A percentile compares a stretch with the other conserved stretches of the same genome.
These are phyloP conservation scores for Drosophila nigricruria DNA, from an alignment of 2,888 invertebrate species.

Conservation along the genomic window DNA sequence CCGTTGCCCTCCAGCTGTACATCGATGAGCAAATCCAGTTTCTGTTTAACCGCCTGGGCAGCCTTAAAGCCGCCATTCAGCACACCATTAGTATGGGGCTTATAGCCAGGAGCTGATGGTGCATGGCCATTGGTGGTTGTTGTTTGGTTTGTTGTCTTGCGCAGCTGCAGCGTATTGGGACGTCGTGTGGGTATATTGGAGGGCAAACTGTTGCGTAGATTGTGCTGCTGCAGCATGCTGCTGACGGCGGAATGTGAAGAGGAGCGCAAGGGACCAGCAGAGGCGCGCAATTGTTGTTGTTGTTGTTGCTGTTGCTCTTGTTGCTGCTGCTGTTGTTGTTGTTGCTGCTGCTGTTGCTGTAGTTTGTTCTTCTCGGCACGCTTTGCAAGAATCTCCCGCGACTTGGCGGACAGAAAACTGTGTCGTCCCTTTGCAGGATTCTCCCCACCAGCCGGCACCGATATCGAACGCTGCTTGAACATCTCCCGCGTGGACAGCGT, in stretches of 20 bases:
- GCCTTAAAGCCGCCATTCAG: slow-evolving; percentile 73
- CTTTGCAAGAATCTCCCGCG: slow-evolving; percentile 84
- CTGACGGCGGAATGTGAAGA: slow-evolving; percentile 81
- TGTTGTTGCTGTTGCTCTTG: slow-evolving; percentile 55
- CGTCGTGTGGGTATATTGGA: slow-evolving; percentile 84
- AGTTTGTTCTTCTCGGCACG: slow-evolving; percentile 84
- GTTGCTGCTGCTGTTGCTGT: slow-evolving; percentile 74
- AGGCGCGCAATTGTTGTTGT: slow-evolving; percentile 59
- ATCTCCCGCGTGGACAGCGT: slow-evolving; percentile 83
- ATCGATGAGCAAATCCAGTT: slow-evolving; percentile 83
- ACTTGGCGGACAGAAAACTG: slow-evolving; percentile 85
- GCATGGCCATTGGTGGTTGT: slow-evolving; percentile 52
- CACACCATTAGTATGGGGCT: slow-evolving; percentile 52
- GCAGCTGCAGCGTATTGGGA: slow-evolving; percentile 82
- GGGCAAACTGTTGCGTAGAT: slow-evolving; percentile 79
- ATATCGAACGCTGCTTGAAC: slow-evolving; percentile 84
- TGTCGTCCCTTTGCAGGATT: slow-evolving; percentile 69
- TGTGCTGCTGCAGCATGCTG: slow-evolving; percentile 73
- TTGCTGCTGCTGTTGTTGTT: slow-evolving; percentile 51
- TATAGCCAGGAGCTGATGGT: slow-evolving; percentile 17
- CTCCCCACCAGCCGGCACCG: slow-evolving; percentile 81
- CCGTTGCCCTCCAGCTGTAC: slow-evolving; percentile 40
- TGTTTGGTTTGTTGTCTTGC: slow-evolving; percentile 66
- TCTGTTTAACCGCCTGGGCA: slow-evolving; percentile 81
- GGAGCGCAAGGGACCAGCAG: slow-evolving; percentile 74